Base-by-base conservation (phyloP, 2,113 vertebrate species). In the Aspidoscelis tigris region DNA sequence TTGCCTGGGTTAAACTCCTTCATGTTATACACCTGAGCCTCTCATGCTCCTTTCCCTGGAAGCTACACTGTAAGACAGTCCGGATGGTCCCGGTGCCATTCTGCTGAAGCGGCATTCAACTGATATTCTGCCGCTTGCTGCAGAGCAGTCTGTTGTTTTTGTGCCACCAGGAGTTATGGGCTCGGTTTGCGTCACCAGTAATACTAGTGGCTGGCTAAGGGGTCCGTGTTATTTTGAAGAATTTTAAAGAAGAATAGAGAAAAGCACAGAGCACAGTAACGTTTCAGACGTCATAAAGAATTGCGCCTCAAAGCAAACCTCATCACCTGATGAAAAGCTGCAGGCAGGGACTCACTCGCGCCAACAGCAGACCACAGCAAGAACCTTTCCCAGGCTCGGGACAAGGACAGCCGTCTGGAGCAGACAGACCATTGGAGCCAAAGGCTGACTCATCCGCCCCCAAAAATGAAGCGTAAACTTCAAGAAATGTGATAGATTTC, bases 381-480 rank as follows among this genome's bases (percentile, higher is more conserved):
- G 7, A 77, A 11, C 33, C 69, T 69, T 77, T 69, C 82, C 55
- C 47, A 69, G 69, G 64, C 14, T 55, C 64, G 1, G 70, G 33
- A 21, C 33, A 16, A 58, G 68, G 50, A 43, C 33, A 78, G 58
- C 39, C 10, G 50, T 78, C 24, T 84, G 75, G 47, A 10, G 71
- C 22, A n/a, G 21, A 24, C 10, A 41, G 18, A n/a, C 73, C 3
- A 39, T n/a, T 20, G 47, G 21, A 76, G 53, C 33, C 82, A 71
- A 77, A 61, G 7, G 24, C 65, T 84, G 82, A 84, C 44, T 84
- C 82, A 84, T 11, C 22, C 22, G 47, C 47, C 50, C 33, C 26
- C 50, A 77, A 77, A 84, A 26, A 84, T 77, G 82, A 33, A 11
- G 33, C 65, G 6, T 58, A 33, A n/a, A 70, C 50, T 50, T 55